Evolutionary conservation across 2,888 invertebrate species (phyloP).

Genomic region (Rhorus exstirpatorius): DNA sequence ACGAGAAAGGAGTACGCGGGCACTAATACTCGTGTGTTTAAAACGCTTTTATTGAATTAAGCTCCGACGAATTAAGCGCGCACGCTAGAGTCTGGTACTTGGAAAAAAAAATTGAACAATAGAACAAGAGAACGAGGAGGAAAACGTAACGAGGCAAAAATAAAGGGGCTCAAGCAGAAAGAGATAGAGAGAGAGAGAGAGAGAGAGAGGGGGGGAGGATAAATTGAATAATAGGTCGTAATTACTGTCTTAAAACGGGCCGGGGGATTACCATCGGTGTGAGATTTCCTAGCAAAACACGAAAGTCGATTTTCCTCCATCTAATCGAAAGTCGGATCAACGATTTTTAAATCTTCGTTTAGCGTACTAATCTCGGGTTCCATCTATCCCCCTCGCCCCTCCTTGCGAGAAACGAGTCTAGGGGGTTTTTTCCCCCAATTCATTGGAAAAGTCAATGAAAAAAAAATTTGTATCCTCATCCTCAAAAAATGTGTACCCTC

Average conservation of each 20-base stretch:
- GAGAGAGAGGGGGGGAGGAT: neutral
- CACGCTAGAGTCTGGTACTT: constrained; percentile 38
- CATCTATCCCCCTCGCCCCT: no score
- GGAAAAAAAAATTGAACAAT: constrained; percentile 44
- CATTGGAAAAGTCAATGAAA: no score
- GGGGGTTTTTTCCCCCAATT: no score
- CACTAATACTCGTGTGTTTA: neutral
- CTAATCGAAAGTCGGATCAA: neutral
- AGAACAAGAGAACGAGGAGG: constrained; percentile 1
- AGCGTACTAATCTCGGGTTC: no score
- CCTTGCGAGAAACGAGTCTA: no score
- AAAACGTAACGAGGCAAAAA: neutral
- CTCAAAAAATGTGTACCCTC: no score
- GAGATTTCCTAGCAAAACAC: constrained; percentile 32
- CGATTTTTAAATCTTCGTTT: neutral
- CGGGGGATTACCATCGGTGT: constrained; percentile 13
- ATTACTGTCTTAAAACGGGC: constrained; percentile 13
- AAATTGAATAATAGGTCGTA: constrained; percentile 10
- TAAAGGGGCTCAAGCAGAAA: neutral
- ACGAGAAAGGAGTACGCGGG: constrained; percentile 11
- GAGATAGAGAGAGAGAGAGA: no score
- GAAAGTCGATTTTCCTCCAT: constrained; percentile 14
- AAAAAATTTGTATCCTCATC: no score
- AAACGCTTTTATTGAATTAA: constrained; percentile 60
- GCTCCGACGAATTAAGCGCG: constrained; percentile 54